Evolutionary conservation across 2,797 vertebrate species (phyloP), one percentile per base, ranked within the genome.

Genomic region (Dipus sagitta): DNA sequence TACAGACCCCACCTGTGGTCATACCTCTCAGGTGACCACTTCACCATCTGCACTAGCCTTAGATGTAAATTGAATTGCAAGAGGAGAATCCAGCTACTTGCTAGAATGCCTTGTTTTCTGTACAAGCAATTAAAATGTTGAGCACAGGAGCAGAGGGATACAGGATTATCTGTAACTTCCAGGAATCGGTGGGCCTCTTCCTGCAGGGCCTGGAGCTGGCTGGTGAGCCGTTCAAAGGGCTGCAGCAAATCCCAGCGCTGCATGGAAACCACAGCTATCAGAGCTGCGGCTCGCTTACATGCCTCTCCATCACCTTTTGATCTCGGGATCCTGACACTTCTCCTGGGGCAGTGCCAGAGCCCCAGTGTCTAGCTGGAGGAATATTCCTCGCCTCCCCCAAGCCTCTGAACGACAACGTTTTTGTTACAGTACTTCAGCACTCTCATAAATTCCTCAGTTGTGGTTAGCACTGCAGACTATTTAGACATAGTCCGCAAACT

Each of bases 261-360:
- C 83, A 92, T 91, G 87, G 93, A 91, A 95, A 96, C 93, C 88
- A 21, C 85, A 94, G 78, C 80, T 86, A 76, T 86, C 92, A 77
- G 83, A 65, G 70, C 15, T 4, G 72, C 32, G 1, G 68, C 83
- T 54, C 65, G 79, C 74, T 94, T 32, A 89, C 86, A 95, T 54
- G 80, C 42, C 85, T 96, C 65, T 81, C 70, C 24, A 75, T 95
- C 90, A 95, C 93, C 93, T 96, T 96, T 94, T 97, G 97, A 96
- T 95, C 92, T 93, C 0, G 0, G 82, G 34, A 93, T 90, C 92
- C 77, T 89, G 81, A 94, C 94, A 95, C 90, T 92, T 76, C 1
- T 68, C 72, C 82, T 86, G 90, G 78, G 54, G 64, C 75, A 75
- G 34, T 67, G 81, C 96, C 96, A 96, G 92, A 94, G 74, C 34